Percentiles rank a stretch among this genome's conserved stretches.
Evolutionary conservation across 2,888 invertebrate genomes (phyloP).

Genomic region (Acanthococcus lagerstroemiae): DNA sequence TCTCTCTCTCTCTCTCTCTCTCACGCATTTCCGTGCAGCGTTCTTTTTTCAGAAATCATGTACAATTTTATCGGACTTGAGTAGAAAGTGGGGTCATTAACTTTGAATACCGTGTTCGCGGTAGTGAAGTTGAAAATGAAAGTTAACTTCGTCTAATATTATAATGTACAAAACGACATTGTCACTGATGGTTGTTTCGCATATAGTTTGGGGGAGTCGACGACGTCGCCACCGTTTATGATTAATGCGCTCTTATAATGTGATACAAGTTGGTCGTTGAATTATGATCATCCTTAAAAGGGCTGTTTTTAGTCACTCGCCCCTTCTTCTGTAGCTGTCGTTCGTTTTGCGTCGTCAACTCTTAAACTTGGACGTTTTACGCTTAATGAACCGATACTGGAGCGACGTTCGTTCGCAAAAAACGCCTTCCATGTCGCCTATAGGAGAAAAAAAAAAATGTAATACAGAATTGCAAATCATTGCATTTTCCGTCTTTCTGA

Average conservation of each 20-base stretch:
- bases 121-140: no score
- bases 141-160: slow-evolving; percentile 8
- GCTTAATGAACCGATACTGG: slow-evolving; percentile 26
- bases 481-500: no score
- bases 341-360: slow-evolving; percentile 22
- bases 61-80: no score
- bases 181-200: slow-evolving; percentile 23
- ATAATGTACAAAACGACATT: slow-evolving; percentile 25
- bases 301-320: slow-evolving; percentile 13
- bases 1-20: no score
- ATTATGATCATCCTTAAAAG: slow-evolving; percentile 28
- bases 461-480: no score
- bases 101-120: no score
- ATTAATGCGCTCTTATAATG: slow-evolving; percentile 25
- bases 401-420: no score
- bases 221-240: slow-evolving; percentile 16
- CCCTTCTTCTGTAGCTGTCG: background rate
- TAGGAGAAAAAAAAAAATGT: no score
- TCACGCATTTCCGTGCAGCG: no score
- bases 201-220: background rate
- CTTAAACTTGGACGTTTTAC: slow-evolving; percentile 21
- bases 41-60: no score
- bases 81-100: no score
- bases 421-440: no score
- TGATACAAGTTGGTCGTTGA: slow-evolving; percentile 28